Base-by-base conservation (phyloP, 2,888 invertebrate species). In the Apoderus coryli region DNA sequence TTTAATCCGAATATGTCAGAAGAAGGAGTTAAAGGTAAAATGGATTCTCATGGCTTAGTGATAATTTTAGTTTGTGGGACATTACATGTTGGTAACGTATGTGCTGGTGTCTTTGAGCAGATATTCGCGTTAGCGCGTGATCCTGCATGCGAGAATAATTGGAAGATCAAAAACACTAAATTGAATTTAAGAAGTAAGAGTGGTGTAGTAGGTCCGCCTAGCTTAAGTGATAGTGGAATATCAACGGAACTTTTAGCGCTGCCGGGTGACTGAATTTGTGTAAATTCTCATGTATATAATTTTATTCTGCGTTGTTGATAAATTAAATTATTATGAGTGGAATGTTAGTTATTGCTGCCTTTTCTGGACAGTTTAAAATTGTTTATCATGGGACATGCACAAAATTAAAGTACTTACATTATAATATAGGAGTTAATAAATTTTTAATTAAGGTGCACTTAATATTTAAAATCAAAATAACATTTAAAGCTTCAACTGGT, bases 101-200 rank as follows among this genome's bases (percentile, higher is more conserved):
- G 64, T 39, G 62, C 69, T 2, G 77, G 76, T 2, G 54, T 72
- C 15, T 77, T 75, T 49, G 74, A 76, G 46, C 71, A 74, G 44
- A 56, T 63, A 25, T 76, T 76, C 54, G 69, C 68, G 2, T 53
- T 77, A 22, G 57, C 71, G 12, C 61, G 68, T 36, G 75, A 76
- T 50, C 74, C 75, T 0, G 60, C 56, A 28, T 52, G 59, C 14
- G 59, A 64, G n/a, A 71, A 74, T 46, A 73, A 71, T 46, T 77
- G 72, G 71, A 75, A 73, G 53, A 65, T 76, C 12, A 75, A 73
- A 48, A 63, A 57, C n/a, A 60, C 64, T 5, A 57, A 66, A 41
- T 46, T 67, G 12, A 46, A 59, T 35, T 48, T 68, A 22, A 53
- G 54, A 26, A 63, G 60, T 41, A 46, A 49, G 38, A 42, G 30